A percentile compares a stretch with the other conserved stretches of the same genome.
These are phyloP conservation scores for Lanistes nyassanus DNA, from an alignment of 1,140 invertebrate genomes.

Conservation along the genomic window DNA sequence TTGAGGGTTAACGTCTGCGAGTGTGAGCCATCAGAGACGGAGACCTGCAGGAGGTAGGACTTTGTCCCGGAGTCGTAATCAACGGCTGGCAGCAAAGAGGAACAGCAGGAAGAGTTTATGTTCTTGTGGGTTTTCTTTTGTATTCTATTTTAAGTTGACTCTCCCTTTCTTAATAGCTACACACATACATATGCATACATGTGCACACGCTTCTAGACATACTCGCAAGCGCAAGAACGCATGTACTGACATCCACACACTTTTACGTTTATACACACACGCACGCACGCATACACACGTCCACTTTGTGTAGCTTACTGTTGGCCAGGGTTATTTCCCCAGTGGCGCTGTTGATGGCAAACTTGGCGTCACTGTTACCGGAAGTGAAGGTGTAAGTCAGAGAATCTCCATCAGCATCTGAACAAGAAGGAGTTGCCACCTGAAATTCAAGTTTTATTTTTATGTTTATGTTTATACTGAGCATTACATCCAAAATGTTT, in stretches of 20 bases:
- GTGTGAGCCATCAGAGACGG: slow-evolving; percentile 37
- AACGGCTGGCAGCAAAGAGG: slow-evolving; percentile 32
- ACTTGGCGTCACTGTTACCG: slow-evolving; percentile 34
- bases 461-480: no score
- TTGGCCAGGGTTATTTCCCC: slow-evolving; percentile 35
- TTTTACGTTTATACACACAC: neutral
- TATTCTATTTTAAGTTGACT: neutral
- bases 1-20: slow-evolving; percentile 34
- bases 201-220: neutral
- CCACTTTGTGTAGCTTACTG: slow-evolving; percentile 24
- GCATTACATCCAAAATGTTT: no score
- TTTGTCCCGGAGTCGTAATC: slow-evolving; percentile 48
- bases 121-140: neutral
- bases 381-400: slow-evolving; percentile 36
- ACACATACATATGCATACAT: neutral
- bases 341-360: slow-evolving; percentile 25
- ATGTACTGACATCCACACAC: neutral
- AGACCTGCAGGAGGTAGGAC: slow-evolving; percentile 38
- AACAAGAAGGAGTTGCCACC: slow-evolving; percentile 38
- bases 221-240: neutral
- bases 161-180: neutral
- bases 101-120: neutral
- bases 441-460: slow-evolving; percentile 11
- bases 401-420: slow-evolving; percentile 38
- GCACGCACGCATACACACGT: neutral